Evolutionary conservation across 2,113 vertebrate species (phyloP).

Genomic region (Tachysurus vachellii): DNA sequence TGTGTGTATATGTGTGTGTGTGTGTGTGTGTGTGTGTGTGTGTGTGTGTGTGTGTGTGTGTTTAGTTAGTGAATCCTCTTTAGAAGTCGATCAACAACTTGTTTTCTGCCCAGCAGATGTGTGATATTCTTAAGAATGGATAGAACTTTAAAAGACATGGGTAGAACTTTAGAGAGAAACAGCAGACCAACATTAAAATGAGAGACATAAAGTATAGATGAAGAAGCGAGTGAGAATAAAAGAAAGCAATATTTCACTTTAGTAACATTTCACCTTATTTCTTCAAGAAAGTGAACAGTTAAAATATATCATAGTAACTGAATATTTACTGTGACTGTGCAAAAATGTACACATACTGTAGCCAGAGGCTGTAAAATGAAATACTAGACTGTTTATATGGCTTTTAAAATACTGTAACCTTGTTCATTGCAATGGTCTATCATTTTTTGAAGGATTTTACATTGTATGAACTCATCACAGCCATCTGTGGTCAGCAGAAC

Average conservation of each 20-base stretch:
- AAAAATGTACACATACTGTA: background rate
- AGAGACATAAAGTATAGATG: background rate
- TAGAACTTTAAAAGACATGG: background rate
- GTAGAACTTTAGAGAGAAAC: conserved; percentile 12
- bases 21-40: background rate
- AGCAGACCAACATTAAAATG: background rate
- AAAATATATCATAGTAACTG: background rate
- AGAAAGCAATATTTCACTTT: background rate
- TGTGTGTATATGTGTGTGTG: background rate
- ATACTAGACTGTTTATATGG: background rate
- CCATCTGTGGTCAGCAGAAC: background rate
- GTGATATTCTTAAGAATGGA: conserved; percentile 37
- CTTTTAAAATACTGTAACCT: background rate
- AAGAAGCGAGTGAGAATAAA: too few relatives aligned
- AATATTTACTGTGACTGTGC: background rate
- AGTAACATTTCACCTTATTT: background rate
- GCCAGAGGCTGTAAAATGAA: background rate
- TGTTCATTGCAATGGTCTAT: background rate
- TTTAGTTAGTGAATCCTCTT: conserved; percentile 19
- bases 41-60: background rate
- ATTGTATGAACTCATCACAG: background rate
- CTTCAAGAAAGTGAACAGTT: background rate
- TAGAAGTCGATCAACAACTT: conserved; percentile 38
- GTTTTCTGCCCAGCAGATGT: conserved; percentile 39
- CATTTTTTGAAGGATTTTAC: background rate